Base-by-base conservation (phyloP, 37 sponge, comb jelly and placozoan genomes). In the Theonella swinhoei region DNA sequence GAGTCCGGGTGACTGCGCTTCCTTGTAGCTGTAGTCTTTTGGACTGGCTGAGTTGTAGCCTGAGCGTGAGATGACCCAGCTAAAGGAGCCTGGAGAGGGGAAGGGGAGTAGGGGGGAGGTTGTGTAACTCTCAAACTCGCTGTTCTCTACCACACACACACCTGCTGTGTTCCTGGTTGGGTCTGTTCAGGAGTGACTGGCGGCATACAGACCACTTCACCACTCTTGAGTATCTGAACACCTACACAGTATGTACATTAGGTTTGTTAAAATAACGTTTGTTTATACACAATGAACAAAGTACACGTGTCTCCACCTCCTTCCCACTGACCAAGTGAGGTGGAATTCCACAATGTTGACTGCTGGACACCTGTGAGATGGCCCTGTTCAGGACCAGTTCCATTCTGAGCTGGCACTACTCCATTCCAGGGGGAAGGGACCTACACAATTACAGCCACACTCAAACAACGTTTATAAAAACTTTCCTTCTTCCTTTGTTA, bases 211-310 rank as follows among this genome's bases (percentile, higher is more conserved):
- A 88, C 79, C 37, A 72, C 28, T 29, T 85, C 86, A 35, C 86
- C 86, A 78, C 86, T 85, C 38, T 85, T 85, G 9, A 85, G 63
- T 2, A 85, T 39, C 72, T 78, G 79, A 33, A 78, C 62, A 20
- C 1, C 41, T 35, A 58, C 62, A 33, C 25, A 11, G 54, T 36
- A 67, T 67, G n/a, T n/a, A 65, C 39, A 20, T 66, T 26, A 24
- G 38, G 37, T 41, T 67, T 37, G 37, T n/a, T 14, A 63, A 8
- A 26, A 19, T 32, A 23, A 62, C 2, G 3, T 29, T 35, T 36
- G 4, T 20, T 8, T 64, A 26, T 64, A 26, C 3, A 29, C 9
- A 35, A 47, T 26, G 23, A 35, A 8, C 17, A 23, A 8, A 33
- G 9, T 32, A 17, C 74, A 72, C 8, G n/a, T 33, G 24, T 20